Percentiles rank a stretch among this genome's conserved stretches.
Conservation (phyloP, 2,888 invertebrate species). For the Cerastis rubricosa region DNA sequence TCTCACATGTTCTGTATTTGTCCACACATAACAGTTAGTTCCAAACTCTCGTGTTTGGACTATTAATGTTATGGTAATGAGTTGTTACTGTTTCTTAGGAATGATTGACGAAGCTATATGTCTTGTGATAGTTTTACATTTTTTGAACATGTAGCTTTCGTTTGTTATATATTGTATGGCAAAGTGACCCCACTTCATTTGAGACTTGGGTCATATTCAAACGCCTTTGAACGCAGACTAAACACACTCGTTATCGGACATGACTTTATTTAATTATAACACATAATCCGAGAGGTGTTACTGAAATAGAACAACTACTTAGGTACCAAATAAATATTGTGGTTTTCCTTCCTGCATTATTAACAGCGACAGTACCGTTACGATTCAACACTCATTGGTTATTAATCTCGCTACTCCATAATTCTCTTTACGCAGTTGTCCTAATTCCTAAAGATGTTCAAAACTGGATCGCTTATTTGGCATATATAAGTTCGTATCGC, state of each 20-base stretch:
- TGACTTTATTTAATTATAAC: background rate
- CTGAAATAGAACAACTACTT: constrained; percentile 12
- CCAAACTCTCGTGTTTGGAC: constrained; percentile 28
- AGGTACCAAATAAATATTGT: background rate
- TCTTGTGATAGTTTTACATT: constrained; percentile 15
- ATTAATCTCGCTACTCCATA: background rate
- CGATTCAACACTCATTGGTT: too few relatives aligned
- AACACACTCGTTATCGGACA: constrained; percentile 27
- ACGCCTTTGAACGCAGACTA: constrained; percentile 31
- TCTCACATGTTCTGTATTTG: constrained; percentile 52
- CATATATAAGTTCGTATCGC: too few relatives aligned
- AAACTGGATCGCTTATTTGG: too few relatives aligned
- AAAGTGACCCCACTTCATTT: constrained; percentile 11
- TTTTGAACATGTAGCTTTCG: background rate
- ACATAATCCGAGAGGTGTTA: background rate
- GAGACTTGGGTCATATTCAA: constrained; percentile 36
- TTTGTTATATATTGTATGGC: background rate
- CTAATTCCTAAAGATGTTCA: background rate
- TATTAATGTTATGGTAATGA: constrained; percentile 50
- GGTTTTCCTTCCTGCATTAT: constrained; percentile 45
- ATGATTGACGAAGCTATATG: constrained; percentile 32
- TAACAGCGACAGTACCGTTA: background rate
- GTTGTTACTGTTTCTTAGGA: constrained; percentile 26
- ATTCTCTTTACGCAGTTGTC: background rate
- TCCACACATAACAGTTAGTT: constrained; percentile 43